These are phyloP conservation scores for Onchidella celtica DNA, from an alignment of 2,888 invertebrate species.

Conservation along the genomic window DNA sequence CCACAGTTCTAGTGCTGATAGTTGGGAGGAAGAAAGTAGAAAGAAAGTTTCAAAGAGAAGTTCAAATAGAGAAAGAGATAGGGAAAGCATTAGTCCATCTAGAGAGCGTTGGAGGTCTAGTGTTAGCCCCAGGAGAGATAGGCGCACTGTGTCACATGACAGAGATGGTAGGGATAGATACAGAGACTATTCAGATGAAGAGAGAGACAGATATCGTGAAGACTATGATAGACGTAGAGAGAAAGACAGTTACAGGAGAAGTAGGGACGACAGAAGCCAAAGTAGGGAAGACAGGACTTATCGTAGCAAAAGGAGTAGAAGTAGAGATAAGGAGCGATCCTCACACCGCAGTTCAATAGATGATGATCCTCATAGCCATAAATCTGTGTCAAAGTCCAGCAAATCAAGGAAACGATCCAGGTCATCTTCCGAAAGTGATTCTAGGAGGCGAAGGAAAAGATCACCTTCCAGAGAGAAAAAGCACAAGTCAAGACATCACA, in stretches of 20 bases:
- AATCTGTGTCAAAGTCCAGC: conserved; percentile 51
- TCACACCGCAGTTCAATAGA: conserved; percentile 40
- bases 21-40: conserved; percentile 16
- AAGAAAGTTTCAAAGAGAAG: neutral
- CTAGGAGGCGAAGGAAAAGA: conserved; percentile 57
- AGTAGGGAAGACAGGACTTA: conserved; percentile 54
- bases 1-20: conserved; percentile 23
- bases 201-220: conserved; percentile 26
- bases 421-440: conserved; percentile 68
- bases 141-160: conserved; percentile 1
- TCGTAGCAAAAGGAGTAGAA: conserved; percentile 53
- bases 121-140: conserved; percentile 9
- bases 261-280: conserved; percentile 55
- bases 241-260: conserved; percentile 47
- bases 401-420: conserved; percentile 63
- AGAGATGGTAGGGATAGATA: conserved; percentile 15
- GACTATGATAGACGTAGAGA: conserved; percentile 32
- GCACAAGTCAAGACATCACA: conserved; percentile 41
- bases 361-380: neutral
- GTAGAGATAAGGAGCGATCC: conserved; percentile 53
- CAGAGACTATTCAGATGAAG: conserved; percentile 33
- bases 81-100: conserved; percentile 15
- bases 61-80: conserved; percentile 30
- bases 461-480: conserved; percentile 43
- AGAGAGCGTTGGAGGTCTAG: neutral